Evolutionary conservation across 2,113 vertebrate genomes (phyloP).

Genomic region (Onychostruthus taczanowskii): DNA sequence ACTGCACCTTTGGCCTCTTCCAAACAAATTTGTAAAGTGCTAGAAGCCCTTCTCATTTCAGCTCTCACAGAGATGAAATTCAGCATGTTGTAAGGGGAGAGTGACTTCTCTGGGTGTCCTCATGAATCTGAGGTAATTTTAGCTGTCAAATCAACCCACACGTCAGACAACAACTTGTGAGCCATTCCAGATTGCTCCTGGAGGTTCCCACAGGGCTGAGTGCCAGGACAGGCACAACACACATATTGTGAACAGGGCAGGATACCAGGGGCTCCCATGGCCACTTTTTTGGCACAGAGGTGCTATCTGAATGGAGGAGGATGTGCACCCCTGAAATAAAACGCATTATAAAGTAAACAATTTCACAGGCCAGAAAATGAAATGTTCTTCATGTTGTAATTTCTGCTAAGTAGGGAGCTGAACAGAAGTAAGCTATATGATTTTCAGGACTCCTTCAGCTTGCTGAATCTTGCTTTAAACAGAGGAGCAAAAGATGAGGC

Average conservation of each 20-base stretch:
- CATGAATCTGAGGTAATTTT: not conserved
- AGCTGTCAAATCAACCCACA: not conserved
- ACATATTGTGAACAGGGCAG: rapidly evolving
- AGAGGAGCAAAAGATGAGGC: not conserved
- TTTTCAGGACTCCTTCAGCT: not conserved
- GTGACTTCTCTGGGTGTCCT: not conserved
- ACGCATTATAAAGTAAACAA: not conserved
- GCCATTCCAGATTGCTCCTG: not conserved
- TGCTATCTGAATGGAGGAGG: not conserved
- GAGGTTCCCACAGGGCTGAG: not conserved
- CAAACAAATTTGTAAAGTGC: not conserved
- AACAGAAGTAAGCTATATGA: not conserved
- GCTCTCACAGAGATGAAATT: not conserved
- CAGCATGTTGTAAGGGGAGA: not conserved
- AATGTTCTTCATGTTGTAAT: not conserved
- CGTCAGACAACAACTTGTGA: not conserved
- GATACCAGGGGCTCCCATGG: rapidly evolving
- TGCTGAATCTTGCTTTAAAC: not conserved
- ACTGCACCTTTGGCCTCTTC: not conserved
- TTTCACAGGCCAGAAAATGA: not conserved
- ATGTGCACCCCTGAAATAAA: not conserved
- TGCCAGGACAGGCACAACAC: not conserved
- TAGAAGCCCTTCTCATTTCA: not conserved
- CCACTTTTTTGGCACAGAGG: not conserved
- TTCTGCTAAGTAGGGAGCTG: not conserved